phyloP scores from a whole-genome alignment of 2,113 vertebrate species.

The Upupa epops region DNA sequence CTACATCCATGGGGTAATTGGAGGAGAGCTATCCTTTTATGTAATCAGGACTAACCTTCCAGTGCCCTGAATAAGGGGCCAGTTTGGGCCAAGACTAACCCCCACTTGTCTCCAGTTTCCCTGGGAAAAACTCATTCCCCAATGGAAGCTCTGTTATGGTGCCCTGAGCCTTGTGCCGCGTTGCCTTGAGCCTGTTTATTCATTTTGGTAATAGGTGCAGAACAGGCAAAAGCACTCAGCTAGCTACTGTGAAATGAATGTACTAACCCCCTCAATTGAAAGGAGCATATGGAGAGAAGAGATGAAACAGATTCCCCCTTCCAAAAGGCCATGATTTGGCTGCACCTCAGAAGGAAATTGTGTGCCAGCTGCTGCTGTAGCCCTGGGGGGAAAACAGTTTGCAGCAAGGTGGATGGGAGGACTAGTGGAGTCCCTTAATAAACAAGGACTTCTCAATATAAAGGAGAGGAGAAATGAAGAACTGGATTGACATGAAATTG shows the following conservation, averaged over 20 bases:
- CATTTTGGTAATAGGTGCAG: background rate
- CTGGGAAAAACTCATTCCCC: background rate
- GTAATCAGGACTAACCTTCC: background rate
- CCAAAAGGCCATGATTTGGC: conserved; percentile 52
- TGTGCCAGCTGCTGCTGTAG: conserved; percentile 47
- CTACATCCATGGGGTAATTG: background rate
- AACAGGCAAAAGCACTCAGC: conserved; percentile 14
- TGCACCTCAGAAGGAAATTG: conserved; percentile 53
- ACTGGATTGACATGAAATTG: background rate
- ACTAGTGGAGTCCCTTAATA: conserved; percentile 24
- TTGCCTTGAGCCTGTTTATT: conserved; percentile 11
- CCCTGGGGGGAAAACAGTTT: conserved; percentile 17
- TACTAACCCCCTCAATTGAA: conserved; percentile 28
- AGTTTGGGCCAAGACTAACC: background rate
- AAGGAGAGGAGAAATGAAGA: background rate
- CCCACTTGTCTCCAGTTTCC: background rate
- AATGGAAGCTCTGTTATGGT: background rate
- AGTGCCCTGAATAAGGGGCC: background rate
- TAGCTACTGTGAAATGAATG: conserved; percentile 49
- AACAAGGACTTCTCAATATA: background rate
- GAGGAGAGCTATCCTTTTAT: background rate
- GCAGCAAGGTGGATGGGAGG: background rate
- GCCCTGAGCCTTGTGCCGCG: background rate
- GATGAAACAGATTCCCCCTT: conserved; percentile 30
- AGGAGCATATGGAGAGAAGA: conserved; percentile 45